Conservation (phyloP, 2,888 invertebrate genomes). For the Epistrophe grossulariae region DNA sequence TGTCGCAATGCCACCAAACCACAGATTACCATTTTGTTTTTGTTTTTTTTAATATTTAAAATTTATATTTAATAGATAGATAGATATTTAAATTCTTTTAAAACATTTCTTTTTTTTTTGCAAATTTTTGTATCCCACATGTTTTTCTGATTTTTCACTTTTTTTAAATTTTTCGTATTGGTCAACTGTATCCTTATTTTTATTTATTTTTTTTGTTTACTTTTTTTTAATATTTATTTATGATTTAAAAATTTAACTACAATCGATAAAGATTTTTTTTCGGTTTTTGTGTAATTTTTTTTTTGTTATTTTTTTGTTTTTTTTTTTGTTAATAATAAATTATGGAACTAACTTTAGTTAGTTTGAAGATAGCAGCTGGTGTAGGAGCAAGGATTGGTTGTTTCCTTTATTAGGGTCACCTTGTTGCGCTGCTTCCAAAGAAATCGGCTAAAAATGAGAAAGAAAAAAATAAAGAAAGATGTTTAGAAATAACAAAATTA, state of each 20-base stretch:
- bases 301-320: slow-evolving; percentile 26
- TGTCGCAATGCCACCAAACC: slow-evolving; percentile 76
- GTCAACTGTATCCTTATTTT: slow-evolving; percentile 63
- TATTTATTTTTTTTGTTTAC: slow-evolving; percentile 77
- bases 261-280: slow-evolving; percentile 83
- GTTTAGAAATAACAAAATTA: not conserved
- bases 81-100: slow-evolving; percentile 70
- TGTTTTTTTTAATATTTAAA: slow-evolving; percentile 56
- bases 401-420: slow-evolving; percentile 87
- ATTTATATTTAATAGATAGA: slow-evolving; percentile 64
- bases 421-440: slow-evolving; percentile 90
- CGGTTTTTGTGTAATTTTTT: slow-evolving; percentile 51
- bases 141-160: slow-evolving; percentile 62
- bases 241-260: slow-evolving; percentile 79
- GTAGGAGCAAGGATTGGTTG: slow-evolving; percentile 63
- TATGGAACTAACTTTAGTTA: slow-evolving; percentile 69
- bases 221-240: slow-evolving; percentile 78
- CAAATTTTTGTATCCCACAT: slow-evolving; percentile 63
- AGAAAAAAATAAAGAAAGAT: not conserved
- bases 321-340: slow-evolving; percentile 60
- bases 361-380: slow-evolving; percentile 64
- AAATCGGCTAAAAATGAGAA: slow-evolving; percentile 86
- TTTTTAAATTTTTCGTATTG: slow-evolving; percentile 56
- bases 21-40: slow-evolving; percentile 58
- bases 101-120: slow-evolving; percentile 29